These are phyloP conservation scores for Bursaphelenchus okinawaensis DNA, from an alignment of 2,888 invertebrate species.

Conservation along the genomic window DNA sequence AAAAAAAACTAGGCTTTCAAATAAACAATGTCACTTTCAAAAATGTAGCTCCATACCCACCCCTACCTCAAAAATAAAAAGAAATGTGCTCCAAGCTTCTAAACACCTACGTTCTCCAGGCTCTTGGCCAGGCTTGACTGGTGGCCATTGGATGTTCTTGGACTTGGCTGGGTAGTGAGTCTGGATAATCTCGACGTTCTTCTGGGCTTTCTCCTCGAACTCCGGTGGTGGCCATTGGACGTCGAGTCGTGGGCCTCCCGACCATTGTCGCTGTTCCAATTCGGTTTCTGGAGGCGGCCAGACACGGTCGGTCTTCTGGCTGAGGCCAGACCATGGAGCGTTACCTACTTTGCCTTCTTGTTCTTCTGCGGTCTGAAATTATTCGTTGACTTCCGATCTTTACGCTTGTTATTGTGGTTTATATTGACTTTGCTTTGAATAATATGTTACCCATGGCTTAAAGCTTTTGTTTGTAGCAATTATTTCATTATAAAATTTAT, in stretches of 20 bases:
- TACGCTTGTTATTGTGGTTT: too few species aligned
- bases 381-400: not conserved
- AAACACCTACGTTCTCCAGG: not conserved
- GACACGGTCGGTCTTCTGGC: slow-evolving; percentile 35
- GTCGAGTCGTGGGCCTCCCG: slow-evolving; percentile 16
- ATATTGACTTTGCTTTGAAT: too few species aligned
- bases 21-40: too few species aligned
- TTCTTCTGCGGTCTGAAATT: slow-evolving; percentile 8
- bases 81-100: too few species aligned
- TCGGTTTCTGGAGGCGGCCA: slow-evolving; percentile 47
- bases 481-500: too few species aligned
- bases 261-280: not conserved
- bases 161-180: slow-evolving; percentile 38
- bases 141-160: slow-evolving; percentile 20
- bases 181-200: slow-evolving; percentile 38
- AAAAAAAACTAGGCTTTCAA: too few species aligned
- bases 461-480: too few species aligned
- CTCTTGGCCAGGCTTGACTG: slow-evolving; percentile 20
- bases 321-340: slow-evolving; percentile 28
- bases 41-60: too few species aligned
- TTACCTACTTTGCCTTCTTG: slow-evolving; percentile 13
- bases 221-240: slow-evolving; percentile 56
- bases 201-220: slow-evolving; percentile 40
- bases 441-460: too few species aligned
- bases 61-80: too few species aligned